Percentiles rank a stretch among this genome's conserved stretches.
Evolutionary conservation across 1,140 invertebrate genomes (phyloP).

Genomic region (Drosophila ironensis): DNA sequence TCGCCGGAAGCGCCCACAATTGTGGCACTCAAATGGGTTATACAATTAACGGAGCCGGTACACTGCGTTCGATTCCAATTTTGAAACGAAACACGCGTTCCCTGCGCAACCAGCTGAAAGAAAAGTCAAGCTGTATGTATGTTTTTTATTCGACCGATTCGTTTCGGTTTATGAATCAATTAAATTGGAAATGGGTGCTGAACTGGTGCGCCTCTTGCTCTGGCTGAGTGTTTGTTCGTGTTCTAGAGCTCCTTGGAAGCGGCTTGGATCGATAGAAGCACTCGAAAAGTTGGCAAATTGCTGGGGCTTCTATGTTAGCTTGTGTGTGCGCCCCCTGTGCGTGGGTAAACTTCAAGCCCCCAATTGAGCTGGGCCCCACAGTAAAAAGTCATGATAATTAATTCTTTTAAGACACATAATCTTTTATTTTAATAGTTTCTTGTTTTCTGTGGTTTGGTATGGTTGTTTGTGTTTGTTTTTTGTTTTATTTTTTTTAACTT

Average conservation of each 20-base stretch:
- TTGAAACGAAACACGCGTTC: conserved; percentile 49
- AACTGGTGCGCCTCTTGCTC: conserved; percentile 40
- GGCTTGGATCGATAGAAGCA: conserved; percentile 35
- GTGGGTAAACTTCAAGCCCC: conserved; percentile 40
- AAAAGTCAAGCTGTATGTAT: conserved; percentile 7
- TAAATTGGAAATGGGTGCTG: conserved; percentile 43
- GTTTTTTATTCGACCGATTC: conserved; percentile 8
- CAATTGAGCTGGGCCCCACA: conserved; percentile 31
- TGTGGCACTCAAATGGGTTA: conserved; percentile 41
- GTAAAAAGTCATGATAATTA: conserved; percentile 60
- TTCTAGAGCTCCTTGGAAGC: conserved; percentile 51
- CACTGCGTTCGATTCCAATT: conserved; percentile 18
- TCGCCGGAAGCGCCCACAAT: not conserved
- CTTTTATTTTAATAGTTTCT: conserved; percentile 76
- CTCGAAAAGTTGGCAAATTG: not conserved
- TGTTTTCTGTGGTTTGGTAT: conserved; percentile 48
- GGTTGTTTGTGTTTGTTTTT: conserved; percentile 24
- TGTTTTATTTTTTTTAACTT: conserved; percentile 11
- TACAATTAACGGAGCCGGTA: conserved; percentile 11
- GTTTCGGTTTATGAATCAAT: conserved; percentile 67
- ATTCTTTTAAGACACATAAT: conserved; percentile 78
- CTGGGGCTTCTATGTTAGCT: not conserved
- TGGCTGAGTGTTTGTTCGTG: conserved; percentile 58
- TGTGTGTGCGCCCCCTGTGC: too few relatives aligned
- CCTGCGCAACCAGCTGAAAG: conserved; percentile 29